phyloP scores from a whole-genome alignment of 30 jellyfish, hydroid and myxozoan genomes.

The Chironex yamaguchii region DNA sequence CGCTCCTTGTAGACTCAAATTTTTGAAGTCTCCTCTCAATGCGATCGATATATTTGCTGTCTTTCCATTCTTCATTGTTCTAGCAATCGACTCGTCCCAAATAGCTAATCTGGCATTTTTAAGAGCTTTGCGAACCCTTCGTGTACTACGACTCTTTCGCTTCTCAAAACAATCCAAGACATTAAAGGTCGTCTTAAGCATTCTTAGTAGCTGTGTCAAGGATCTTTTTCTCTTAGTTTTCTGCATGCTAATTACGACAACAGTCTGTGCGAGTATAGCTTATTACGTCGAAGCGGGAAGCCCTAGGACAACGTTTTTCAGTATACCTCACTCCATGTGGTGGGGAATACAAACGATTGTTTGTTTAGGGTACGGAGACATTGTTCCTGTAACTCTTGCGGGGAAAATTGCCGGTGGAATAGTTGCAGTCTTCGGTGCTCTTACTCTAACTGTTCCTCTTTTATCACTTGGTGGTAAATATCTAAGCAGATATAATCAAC shows the following conservation, averaged over 20 bases:
- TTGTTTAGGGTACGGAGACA: slow-evolving; percentile 89
- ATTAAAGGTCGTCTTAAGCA: slow-evolving; percentile 61
- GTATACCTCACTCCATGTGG: slow-evolving; percentile 88
- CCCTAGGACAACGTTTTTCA: slow-evolving; percentile 42
- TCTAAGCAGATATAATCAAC: slow-evolving; percentile 56
- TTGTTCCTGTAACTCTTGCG: slow-evolving; percentile 76
- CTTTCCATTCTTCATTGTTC: slow-evolving; percentile 65
- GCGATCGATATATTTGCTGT: slow-evolving; percentile 62
- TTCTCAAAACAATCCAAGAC: slow-evolving; percentile 72
- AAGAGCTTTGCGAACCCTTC: slow-evolving; percentile 70
- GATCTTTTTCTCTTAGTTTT: slow-evolving; percentile 68
- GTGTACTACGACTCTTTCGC: slow-evolving; percentile 81
- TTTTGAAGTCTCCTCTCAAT: slow-evolving; percentile 58
- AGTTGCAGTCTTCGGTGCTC: slow-evolving; percentile 79
- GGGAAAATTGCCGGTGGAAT: slow-evolving; percentile 80
- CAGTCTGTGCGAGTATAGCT: slow-evolving; percentile 76
- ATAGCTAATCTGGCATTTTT: slow-evolving; percentile 61
- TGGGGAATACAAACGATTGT: slow-evolving; percentile 86
- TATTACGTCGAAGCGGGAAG: slow-evolving; percentile 67
- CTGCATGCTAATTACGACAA: slow-evolving; percentile 65
- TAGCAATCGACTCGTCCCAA: slow-evolving; percentile 57
- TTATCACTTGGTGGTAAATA: slow-evolving; percentile 76
- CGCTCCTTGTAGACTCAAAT: slow-evolving; percentile 51
- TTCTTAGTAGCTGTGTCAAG: slow-evolving; percentile 64
- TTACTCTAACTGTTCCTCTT: slow-evolving; percentile 80